Percentiles rank a stretch among this genome's conserved stretches.
Conservation (phyloP, 2,888 invertebrate species). For the Caenorhabditis sp. region DNA sequence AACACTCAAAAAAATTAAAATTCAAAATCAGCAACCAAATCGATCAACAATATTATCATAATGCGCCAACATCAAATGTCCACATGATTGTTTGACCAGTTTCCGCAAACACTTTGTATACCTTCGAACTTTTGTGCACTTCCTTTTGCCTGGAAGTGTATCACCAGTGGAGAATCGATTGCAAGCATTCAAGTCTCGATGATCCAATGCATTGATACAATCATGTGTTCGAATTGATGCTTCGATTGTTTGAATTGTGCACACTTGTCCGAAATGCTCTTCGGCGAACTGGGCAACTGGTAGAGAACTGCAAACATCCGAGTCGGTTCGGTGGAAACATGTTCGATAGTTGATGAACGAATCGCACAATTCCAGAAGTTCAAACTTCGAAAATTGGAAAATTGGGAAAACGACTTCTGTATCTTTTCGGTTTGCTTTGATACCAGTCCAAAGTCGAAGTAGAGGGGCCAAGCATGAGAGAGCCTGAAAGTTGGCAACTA, state of each 20-base stretch:
- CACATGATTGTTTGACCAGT: conserved; percentile 23
- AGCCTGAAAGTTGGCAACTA: conserved; percentile 5
- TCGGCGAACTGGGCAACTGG: conserved; percentile 31
- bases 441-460: conserved; percentile 37
- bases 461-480: conserved; percentile 32
- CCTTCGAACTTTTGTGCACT: conserved; percentile 32
- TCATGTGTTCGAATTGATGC: conserved; percentile 31
- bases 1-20: neutral
- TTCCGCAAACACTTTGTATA: conserved; percentile 34
- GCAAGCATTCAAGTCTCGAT: conserved; percentile 12
- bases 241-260: conserved; percentile 30
- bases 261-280: conserved; percentile 36
- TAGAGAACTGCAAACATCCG: conserved; percentile 16
- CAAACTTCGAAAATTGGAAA: conserved; percentile 37
- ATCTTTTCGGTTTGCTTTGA: conserved; percentile 38
- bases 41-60: conserved; percentile 36
- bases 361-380: conserved; percentile 36
- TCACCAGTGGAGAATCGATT: conserved; percentile 29
- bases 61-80: conserved; percentile 37
- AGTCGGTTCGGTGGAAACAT: conserved; percentile 21
- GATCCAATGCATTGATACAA: conserved; percentile 28
- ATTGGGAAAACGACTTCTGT: conserved; percentile 39
- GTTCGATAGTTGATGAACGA: conserved; percentile 30
- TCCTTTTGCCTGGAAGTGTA: conserved; percentile 35
- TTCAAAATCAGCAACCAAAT: conserved; percentile 28